These are phyloP conservation scores for Thecophora atra DNA, from an alignment of 2,888 invertebrate species.

Conservation along the genomic window DNA sequence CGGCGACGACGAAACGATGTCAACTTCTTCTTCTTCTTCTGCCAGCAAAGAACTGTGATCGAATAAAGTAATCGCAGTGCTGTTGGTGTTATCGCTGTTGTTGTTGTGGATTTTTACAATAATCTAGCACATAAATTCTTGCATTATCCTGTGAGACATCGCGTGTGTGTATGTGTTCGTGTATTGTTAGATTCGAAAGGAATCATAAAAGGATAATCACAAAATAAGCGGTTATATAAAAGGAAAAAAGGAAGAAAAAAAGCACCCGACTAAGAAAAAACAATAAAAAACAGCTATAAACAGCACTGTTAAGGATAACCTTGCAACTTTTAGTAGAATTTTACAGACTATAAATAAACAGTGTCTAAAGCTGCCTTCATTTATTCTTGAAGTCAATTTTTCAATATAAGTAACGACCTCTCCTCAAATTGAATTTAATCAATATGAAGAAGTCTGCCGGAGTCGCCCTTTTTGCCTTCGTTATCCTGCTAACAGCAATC, in stretches of 20 bases:
- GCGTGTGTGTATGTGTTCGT: constrained; percentile 17
- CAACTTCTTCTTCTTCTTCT: constrained; percentile 54
- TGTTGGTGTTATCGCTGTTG: constrained; percentile 7
- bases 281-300: neutral
- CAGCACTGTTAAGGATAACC: no score
- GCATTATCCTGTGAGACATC: neutral
- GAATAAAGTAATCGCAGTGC: constrained; percentile 19
- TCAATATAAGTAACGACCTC: no score
- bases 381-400: no score
- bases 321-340: no score
- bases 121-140: neutral
- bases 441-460: constrained; percentile 53
- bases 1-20: constrained; percentile 60
- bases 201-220: constrained; percentile 6
- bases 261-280: neutral
- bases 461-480: constrained; percentile 30
- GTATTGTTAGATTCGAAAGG: neutral
- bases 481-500: constrained; percentile 39
- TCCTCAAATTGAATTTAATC: neutral
- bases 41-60: constrained; percentile 46
- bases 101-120: constrained; percentile 12
- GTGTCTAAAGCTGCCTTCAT: no score
- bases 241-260: constrained; percentile 4
- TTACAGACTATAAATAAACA: no score
- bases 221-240: neutral